Conservation (phyloP, 2,113 vertebrate species). For the Monarcha castaneiventris region DNA sequence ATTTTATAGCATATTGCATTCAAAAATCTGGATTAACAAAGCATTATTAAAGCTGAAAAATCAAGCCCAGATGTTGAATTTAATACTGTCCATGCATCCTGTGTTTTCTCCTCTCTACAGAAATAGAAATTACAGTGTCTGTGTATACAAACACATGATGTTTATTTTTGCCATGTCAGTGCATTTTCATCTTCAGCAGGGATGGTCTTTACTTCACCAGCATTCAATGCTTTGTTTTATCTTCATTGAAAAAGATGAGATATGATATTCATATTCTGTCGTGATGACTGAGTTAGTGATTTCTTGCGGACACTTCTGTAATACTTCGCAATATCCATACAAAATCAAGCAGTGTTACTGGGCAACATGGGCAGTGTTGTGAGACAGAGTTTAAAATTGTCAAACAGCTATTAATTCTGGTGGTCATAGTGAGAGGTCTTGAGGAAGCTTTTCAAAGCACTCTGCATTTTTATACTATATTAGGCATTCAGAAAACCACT, state of each 20-base stretch:
- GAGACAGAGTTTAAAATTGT: not conserved
- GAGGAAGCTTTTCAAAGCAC: not conserved
- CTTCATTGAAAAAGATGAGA: not conserved
- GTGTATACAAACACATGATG: rapidly evolving
- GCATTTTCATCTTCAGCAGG: not conserved
- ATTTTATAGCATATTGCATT: not conserved
- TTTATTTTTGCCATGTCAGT: not conserved
- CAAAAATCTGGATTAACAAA: not conserved
- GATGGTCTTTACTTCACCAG: not conserved
- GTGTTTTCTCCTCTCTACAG: not conserved
- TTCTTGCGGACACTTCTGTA: not conserved
- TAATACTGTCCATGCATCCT: not conserved
- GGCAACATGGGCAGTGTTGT: not conserved
- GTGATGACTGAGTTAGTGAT: not conserved
- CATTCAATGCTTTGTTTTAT: not conserved
- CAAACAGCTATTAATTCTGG: not conserved
- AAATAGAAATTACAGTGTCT: not conserved
- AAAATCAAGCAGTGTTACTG: not conserved
- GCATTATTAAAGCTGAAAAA: not conserved
- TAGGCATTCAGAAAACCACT: not conserved
- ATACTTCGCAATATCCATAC: not conserved
- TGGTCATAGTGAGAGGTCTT: not conserved
- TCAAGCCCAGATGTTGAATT: not conserved
- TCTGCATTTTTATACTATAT: not conserved
- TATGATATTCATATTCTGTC: not conserved